Evolutionary conservation across 2,797 vertebrate species (phyloP), one percentile per base, ranked within the genome.

Genomic region (Danio kyathit): DNA sequence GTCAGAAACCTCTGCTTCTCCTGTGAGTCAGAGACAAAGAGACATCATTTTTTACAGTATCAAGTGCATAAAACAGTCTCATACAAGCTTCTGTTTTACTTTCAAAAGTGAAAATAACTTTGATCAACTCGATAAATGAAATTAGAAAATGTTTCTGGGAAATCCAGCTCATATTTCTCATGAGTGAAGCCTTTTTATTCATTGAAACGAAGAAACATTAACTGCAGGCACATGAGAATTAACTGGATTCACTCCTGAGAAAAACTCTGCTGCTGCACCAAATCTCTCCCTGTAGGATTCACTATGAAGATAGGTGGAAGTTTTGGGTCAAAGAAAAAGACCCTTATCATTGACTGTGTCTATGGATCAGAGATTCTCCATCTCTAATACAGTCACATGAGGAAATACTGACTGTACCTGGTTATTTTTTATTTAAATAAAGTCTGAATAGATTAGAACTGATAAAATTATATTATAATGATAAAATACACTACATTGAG

Each of bases 1-100:
- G 97, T 99, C 89, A 99, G 94, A 90, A 99, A 99, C 7, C 97
- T 95, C 74, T 99, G 97, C 69, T 98, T 98, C 92, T 99, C 98
- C 98, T 99, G 91, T 54, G 76, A 72, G 11, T 54, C 8, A 65
- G 29, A 74, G 12, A 69, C 1, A 3, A 29, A 29, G 3, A 29
- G 29, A 29, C 12, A 57, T 11, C 1, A 76, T 11, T 61, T 54
- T 72, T 56, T 52, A 71, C 14, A 56, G 6, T 7, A 13, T 54
- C 51, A 67, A 67, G 67, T 19, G 49, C 16, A 54, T 13, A 13
- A 44, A 16, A 21, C 6, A 16, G 8, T 72, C 16, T 38, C 29
- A 52, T n/a, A 0, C 38, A 71, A 71, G 6, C 16, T 5, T 43
- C 1, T 1, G 38, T 21, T 48, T 21, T 21, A 29, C 8, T 67